phyloP scores from a whole-genome alignment of 2,888 invertebrate species.

The Leucophora obtusa region DNA sequence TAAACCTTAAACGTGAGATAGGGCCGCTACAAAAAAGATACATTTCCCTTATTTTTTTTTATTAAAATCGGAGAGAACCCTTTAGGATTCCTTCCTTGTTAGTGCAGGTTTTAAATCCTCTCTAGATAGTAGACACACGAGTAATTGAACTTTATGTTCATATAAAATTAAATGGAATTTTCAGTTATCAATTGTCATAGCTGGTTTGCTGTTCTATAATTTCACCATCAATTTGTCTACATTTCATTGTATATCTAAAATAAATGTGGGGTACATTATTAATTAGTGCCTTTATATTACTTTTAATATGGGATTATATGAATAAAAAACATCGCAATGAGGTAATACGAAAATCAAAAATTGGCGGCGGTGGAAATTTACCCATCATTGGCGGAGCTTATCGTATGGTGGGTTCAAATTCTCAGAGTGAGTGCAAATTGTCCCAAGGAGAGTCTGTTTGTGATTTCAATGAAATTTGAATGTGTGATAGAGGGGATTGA shows the following conservation, averaged over 20 bases:
- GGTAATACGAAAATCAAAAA: constrained; percentile 50
- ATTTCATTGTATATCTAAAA: not conserved
- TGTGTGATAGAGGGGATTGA: too few species aligned
- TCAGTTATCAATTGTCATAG: not conserved
- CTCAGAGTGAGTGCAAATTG: constrained; percentile 55
- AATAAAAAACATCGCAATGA: constrained; percentile 60
- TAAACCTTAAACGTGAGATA: too few species aligned
- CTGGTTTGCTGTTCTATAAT: not conserved
- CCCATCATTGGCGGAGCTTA: constrained; percentile 56
- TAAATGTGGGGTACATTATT: constrained; percentile 53
- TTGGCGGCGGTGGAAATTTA: constrained; percentile 30
- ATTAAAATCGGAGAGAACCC: too few species aligned
- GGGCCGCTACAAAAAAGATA: too few species aligned
- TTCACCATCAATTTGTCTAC: not conserved
- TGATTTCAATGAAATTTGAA: too few species aligned
- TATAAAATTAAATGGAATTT: not conserved
- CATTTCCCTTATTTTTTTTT: too few species aligned
- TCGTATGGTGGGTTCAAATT: constrained; percentile 44
- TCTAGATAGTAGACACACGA: not conserved
- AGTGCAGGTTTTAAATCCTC: not conserved
- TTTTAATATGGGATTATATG: constrained; percentile 62
- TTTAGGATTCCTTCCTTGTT: too few species aligned
- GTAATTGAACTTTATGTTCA: not conserved
- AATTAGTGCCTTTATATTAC: constrained; percentile 36
- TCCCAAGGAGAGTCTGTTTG: too few species aligned